Conservation (phyloP, 1,140 invertebrate species). For the Pseudachorutes palmiensis region DNA sequence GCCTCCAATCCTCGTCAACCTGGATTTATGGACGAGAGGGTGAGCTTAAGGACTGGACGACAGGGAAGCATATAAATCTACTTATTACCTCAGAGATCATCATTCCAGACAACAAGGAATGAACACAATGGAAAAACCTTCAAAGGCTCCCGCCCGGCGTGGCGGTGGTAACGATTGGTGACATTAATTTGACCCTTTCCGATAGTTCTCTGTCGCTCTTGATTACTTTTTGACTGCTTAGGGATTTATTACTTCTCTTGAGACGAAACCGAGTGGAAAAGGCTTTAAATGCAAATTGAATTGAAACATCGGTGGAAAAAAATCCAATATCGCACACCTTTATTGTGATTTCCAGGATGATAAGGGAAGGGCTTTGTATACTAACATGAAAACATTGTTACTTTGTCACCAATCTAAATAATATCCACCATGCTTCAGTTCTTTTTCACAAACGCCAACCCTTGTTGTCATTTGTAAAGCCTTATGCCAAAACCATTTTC, state of each 20-base stretch:
- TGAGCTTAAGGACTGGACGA: neutral
- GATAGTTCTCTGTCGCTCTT: neutral
- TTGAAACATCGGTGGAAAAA: constrained; percentile 4
- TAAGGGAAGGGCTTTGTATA: neutral
- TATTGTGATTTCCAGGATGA: constrained; percentile 3
- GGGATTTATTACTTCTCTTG: neutral
- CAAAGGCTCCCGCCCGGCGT: neutral
- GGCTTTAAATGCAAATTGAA: constrained; percentile 12
- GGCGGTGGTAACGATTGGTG: neutral
- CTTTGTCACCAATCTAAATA: neutral
- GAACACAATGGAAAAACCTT: neutral
- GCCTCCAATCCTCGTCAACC: no score
- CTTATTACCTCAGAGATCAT: constrained; percentile 8
- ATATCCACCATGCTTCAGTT: neutral
- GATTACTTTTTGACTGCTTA: constrained; percentile 4
- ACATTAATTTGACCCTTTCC: constrained; percentile 11
- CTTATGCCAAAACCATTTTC: neutral
- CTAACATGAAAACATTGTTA: neutral
- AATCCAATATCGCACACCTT: constrained; percentile 15
- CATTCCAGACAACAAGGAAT: neutral
- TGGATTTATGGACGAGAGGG: neutral
- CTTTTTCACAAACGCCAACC: no score
- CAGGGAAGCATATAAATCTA: neutral
- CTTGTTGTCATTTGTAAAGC: neutral
- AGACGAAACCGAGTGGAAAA: neutral